Evolutionary conservation across 1,140 invertebrate genomes (phyloP), one percentile per base, ranked within the genome.

Genomic region (Halyomorpha halys): DNA sequence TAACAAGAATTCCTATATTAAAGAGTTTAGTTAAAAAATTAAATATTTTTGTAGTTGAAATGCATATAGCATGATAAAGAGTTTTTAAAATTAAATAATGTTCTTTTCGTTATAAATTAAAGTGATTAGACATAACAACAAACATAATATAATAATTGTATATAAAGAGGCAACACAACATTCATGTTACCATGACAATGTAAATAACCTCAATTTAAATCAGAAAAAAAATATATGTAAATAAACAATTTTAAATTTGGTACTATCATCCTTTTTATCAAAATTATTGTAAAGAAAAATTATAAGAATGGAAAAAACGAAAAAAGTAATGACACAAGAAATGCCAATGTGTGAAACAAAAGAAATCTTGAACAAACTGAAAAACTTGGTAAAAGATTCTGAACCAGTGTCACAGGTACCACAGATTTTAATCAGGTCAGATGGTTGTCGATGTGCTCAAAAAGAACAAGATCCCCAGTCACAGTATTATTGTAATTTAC

Each of bases 301-400:
- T 5, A 19, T 6, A 18, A 49, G 6, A 18, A 49, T 49, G 47
- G 47, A 18, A 49, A 6, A 49, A 49, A 49, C 9, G 2, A 5
- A 6, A 18, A 21, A 19, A 49, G 2, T 16, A 19, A 6, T 21
- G 47, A 2, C 47, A 4, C 9, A 49, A 49, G 47, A 49, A 11
- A 18, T 49, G 47, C 47, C 47, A 19, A 49, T 49, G 47, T 49
- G 47, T 21, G 47, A 49, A 49, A 49, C 5, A 49, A 49, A n/a
- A 49, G 16, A 49, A 19, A 6, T 49, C 5, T 49, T 49, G 16
- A 6, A 49, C 21, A n/a, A 11, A 11, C 16, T 49, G 6, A 5
- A 49, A 21, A 21, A 49, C n/a, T 19, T 49, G 47, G 47, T 49
- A 2, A 11, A 49, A 18, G n/a, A n/a, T 49, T 21, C 21, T 19